Percentiles rank a stretch among this genome's conserved stretches.
Evolutionary conservation across 64 coral and sea anemone genomes (phyloP).

Genomic region (Dendrophyllia cribrosa): DNA sequence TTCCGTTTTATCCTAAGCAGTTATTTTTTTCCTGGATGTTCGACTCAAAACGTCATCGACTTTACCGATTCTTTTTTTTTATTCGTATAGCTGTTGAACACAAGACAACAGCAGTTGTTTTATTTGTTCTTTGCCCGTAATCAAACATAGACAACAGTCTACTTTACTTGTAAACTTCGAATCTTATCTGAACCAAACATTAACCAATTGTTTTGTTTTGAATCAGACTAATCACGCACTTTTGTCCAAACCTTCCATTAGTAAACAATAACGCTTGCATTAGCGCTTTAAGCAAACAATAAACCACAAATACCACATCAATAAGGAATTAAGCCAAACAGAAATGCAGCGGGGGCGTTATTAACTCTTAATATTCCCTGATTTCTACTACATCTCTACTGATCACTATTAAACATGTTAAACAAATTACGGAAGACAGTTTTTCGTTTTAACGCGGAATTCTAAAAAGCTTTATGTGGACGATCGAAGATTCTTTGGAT

Average conservation of each 20-base stretch:
- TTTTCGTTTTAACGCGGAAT: not conserved
- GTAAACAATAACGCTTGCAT: constrained; percentile 5
- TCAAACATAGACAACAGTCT: not conserved
- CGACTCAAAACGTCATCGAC: too few species aligned
- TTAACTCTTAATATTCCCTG: not conserved
- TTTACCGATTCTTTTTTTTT: too few species aligned
- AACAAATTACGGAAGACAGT: not conserved
- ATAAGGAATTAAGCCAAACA: not conserved
- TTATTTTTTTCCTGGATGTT: too few species aligned
- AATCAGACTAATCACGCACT: not conserved
- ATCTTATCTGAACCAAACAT: not conserved
- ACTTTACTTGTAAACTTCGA: not conserved
- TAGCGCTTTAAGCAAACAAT: constrained; percentile 4
- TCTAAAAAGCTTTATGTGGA: not conserved
- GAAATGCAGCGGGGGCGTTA: not conserved
- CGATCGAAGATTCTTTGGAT: not conserved
- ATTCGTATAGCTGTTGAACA: too few species aligned
- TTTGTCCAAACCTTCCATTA: constrained; percentile 16
- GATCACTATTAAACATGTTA: not conserved
- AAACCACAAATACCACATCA: not conserved
- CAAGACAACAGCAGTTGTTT: too few species aligned
- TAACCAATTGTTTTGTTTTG: not conserved
- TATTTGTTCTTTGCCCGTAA: too few species aligned
- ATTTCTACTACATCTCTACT: not conserved
- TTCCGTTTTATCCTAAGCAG: too few species aligned